Conservation (phyloP, 2,113 vertebrate genomes). For the Puma concolor region DNA sequence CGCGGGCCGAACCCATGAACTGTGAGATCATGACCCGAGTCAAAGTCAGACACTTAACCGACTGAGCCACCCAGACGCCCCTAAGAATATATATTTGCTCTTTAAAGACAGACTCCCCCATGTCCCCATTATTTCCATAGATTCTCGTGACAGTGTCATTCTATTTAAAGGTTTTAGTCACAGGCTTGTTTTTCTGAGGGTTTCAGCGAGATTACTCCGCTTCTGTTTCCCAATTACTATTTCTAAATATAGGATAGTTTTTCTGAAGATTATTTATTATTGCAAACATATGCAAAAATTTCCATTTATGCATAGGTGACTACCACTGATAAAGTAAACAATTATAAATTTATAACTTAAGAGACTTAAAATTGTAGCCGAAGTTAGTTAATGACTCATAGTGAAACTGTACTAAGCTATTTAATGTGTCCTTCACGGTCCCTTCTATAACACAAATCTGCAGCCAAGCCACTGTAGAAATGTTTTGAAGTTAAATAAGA, state of each 20-base stretch:
- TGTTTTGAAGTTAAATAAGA: constrained; percentile 27
- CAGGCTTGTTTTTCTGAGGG: constrained; percentile 1
- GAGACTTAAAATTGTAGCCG: neutral
- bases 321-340: neutral
- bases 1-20: too few species aligned
- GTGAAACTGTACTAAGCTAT: neutral
- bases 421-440: neutral
- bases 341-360: neutral
- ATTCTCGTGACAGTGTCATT: neutral
- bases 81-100: neutral
- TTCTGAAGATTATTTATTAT: neutral
- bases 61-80: too few species aligned
- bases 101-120: neutral
- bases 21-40: too few species aligned
- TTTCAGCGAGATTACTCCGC: neutral
- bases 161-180: constrained; percentile 7
- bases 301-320: neutral
- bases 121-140: neutral
- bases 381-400: neutral
- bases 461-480: neutral
- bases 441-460: neutral
- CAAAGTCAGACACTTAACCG: too few species aligned
- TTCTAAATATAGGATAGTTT: neutral
- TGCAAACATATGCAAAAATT: neutral
- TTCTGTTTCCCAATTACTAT: neutral